phyloP scores from a whole-genome alignment of 2,888 invertebrate genomes.

The Clanis bilineata region DNA sequence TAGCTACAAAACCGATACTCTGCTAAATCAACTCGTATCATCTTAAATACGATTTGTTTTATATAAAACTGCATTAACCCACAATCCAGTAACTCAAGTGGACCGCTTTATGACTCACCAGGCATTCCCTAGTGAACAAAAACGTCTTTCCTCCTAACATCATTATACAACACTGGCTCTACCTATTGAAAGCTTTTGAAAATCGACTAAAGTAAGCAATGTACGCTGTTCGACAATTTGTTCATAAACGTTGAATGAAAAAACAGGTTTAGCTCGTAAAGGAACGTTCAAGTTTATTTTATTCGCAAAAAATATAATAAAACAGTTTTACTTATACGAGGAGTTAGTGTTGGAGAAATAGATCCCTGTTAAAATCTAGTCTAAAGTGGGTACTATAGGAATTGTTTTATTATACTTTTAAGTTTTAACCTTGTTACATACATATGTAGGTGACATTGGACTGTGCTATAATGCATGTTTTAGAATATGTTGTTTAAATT shows the following conservation, averaged over 20 bases:
- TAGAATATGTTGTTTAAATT: too few relatives aligned
- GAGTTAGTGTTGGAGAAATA: background rate
- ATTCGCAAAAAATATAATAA: background rate
- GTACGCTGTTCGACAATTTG: background rate
- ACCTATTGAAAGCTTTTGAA: background rate
- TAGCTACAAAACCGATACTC: too few relatives aligned
- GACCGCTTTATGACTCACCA: background rate
- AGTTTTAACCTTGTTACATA: too few relatives aligned
- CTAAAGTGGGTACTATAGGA: background rate
- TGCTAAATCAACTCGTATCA: too few relatives aligned
- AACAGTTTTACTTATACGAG: background rate
- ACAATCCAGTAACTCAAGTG: background rate
- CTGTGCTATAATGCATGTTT: too few relatives aligned
- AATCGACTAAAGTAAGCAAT: background rate
- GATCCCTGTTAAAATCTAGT: background rate
- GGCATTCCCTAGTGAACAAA: background rate
- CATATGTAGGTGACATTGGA: too few relatives aligned
- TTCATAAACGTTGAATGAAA: background rate
- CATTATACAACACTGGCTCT: background rate
- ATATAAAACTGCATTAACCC: background rate
- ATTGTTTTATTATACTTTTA: too few relatives aligned
- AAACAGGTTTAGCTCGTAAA: background rate
- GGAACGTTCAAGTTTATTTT: background rate
- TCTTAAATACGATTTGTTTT: too few relatives aligned
- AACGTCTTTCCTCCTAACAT: background rate